Evolutionary conservation across 2,797 vertebrate genomes (phyloP).

Genomic region (Phoxinus dragarum): DNA sequence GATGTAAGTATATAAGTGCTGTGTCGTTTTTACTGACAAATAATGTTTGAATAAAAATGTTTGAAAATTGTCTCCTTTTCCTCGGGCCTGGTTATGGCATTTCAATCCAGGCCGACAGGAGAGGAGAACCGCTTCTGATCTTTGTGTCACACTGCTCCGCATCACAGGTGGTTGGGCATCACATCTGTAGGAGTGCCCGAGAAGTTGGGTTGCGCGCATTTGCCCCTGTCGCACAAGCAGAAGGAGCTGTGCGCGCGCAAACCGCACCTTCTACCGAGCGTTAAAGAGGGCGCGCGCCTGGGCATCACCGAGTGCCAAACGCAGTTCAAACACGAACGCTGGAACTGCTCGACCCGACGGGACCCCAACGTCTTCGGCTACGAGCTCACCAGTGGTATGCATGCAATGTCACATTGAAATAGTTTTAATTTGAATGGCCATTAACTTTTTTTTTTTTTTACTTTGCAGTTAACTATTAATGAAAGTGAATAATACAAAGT

Average conservation of each 20-base stretch:
- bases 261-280: conserved; percentile 85
- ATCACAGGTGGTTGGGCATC: conserved; percentile 88
- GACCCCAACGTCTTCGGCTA: conserved; percentile 79
- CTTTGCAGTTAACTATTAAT: background rate
- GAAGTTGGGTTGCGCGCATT: conserved; percentile 79
- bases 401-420: background rate
- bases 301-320: conserved; percentile 88
- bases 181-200: conserved; percentile 83
- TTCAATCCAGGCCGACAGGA: conserved; percentile 37
- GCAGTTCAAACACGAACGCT: conserved; percentile 92
- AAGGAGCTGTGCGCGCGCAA: conserved; percentile 87
- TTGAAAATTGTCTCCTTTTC: conserved; percentile 44
- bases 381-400: conserved; percentile 88
- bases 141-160: conserved; percentile 48
- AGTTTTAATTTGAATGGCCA: background rate
- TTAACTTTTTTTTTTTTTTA: background rate
- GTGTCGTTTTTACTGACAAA: background rate
- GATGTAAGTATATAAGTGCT: conserved; percentile 84
- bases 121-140: conserved; percentile 43
- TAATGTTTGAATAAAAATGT: conserved; percentile 14
- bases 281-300: conserved; percentile 88
- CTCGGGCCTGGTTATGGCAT: conserved; percentile 47
- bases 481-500: background rate
- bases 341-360: conserved; percentile 86
- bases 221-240: conserved; percentile 84